Base-by-base conservation (phyloP, 2,888 invertebrate species). In the Rutpela maculata region DNA sequence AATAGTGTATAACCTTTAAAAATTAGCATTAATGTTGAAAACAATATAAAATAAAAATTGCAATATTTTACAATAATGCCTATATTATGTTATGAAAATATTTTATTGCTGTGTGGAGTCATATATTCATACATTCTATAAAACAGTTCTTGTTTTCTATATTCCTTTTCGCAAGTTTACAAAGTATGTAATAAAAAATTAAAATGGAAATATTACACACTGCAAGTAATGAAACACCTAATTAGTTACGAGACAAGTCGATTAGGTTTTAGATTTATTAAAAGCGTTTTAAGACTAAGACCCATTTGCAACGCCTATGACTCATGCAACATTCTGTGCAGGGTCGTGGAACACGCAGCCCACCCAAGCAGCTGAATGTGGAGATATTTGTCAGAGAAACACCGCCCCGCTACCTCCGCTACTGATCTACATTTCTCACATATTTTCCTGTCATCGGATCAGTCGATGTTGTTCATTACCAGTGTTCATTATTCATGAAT, bases 341-440 rank as follows among this genome's bases (percentile, higher is more conserved):
- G 26, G 62, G 60, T 71, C 71, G 60, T 19, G 60, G 57, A 65
- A 66, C 60, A 62, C 50, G 65, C 26, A 50, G 82, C 75, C 83
- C 82, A 82, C 83, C 83, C 82, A 82, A 77, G 80, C 79, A 72
- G 82, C 50, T 63, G 70, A 78, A 76, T 76, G 80, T 66, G 75
- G 67, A 80, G 82, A 81, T 81, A 84, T 84, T 84, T 84, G 82
- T 84, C 84, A 82, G 77, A 78, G 80, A 80, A 80, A 82, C 82
- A 80, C 82, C 81, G 81, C 82, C 82, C 82, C 82, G 78, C 80
- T 81, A 76, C 80, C 82, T 79, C 78, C 82, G 84, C 84, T 83
- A 84, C 84, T 83, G 84, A 79, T 76, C 74, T 75, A 70, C 78
- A 79, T 80, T 76, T 78, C 78, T 76, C 76, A 75, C 79, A 79